phyloP scores from a whole-genome alignment of 2,888 invertebrate genomes.

The Caradrina kadenii region DNA sequence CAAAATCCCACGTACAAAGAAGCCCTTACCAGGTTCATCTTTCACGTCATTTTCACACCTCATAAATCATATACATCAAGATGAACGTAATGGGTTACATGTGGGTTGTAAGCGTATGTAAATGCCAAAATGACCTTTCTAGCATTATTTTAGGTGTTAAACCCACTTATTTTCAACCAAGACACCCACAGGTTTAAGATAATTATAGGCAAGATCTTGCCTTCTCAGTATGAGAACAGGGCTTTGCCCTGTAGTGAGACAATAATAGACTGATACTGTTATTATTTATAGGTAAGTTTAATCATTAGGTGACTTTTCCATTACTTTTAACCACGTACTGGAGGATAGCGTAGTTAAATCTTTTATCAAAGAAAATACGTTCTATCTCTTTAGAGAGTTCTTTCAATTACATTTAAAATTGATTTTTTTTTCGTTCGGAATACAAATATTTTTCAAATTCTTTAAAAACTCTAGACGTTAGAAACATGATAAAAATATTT shows the following conservation, averaged over 20 bases:
- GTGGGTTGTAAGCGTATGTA: conserved; percentile 1
- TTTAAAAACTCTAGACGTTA: too few species aligned
- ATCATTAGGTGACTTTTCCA: neutral
- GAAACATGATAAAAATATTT: conserved; percentile 14
- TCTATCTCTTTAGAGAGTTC: conserved; percentile 2
- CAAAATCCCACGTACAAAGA: conserved; percentile 18
- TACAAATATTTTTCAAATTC: too few species aligned
- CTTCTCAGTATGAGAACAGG: too few species aligned
- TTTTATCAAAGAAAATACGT: conserved; percentile 20
- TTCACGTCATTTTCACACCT: conserved; percentile 19
- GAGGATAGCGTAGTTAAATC: neutral
- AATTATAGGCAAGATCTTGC: neutral
- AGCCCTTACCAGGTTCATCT: conserved; percentile 10
- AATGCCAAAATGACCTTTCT: conserved; percentile 39
- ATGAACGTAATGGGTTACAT: conserved; percentile 7
- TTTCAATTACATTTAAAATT: conserved; percentile 10
- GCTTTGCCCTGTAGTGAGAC: too few species aligned
- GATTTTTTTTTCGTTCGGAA: conserved; percentile 7
- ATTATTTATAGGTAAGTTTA: too few species aligned
- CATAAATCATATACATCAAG: neutral
- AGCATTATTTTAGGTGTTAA: conserved; percentile 19
- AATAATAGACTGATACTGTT: too few species aligned
- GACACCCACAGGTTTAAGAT: conserved; percentile 8
- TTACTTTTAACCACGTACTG: neutral
- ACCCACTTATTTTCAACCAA: conserved; percentile 2